These are phyloP conservation scores for Vollenhovia emeryi DNA, from an alignment of 1,140 invertebrate species.

Conservation along the genomic window DNA sequence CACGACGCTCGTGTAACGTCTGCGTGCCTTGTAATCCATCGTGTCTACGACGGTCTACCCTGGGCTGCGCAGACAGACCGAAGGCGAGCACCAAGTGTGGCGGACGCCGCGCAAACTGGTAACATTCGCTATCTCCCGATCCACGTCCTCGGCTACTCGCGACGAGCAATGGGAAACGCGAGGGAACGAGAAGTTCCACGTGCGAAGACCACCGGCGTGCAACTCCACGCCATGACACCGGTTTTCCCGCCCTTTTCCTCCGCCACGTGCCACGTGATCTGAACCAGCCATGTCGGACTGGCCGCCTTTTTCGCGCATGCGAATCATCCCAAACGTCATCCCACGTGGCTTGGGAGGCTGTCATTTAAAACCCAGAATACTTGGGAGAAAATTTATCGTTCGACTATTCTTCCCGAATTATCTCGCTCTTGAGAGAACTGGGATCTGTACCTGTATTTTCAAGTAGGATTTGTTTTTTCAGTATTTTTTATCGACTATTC, in stretches of 20 bases:
- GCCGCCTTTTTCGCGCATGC: no score
- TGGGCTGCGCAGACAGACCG: background rate
- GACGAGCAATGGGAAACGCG: background rate
- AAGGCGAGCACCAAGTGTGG: no score
- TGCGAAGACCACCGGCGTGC: background rate
- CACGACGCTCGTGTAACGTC: background rate
- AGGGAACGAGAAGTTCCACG: no score
- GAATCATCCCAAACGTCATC: no score
- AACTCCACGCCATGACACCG: background rate
- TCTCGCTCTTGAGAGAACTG: background rate
- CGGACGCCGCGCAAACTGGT: background rate
- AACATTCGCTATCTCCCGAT: background rate
- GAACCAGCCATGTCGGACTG: no score
- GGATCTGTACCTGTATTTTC: background rate
- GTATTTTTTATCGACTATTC: background rate
- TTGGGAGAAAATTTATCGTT: background rate
- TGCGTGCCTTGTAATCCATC: constrained; percentile 62
- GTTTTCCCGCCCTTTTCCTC: constrained; percentile 14
- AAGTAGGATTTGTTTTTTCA: background rate
- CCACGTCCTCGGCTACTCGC: background rate
- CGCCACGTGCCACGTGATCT: background rate
- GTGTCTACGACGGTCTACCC: background rate
- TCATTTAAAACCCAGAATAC: background rate
- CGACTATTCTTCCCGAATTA: background rate
- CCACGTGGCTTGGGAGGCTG: background rate